Base-by-base conservation (phyloP, 2,113 vertebrate species). In the Phylloscopus trochiloides region DNA sequence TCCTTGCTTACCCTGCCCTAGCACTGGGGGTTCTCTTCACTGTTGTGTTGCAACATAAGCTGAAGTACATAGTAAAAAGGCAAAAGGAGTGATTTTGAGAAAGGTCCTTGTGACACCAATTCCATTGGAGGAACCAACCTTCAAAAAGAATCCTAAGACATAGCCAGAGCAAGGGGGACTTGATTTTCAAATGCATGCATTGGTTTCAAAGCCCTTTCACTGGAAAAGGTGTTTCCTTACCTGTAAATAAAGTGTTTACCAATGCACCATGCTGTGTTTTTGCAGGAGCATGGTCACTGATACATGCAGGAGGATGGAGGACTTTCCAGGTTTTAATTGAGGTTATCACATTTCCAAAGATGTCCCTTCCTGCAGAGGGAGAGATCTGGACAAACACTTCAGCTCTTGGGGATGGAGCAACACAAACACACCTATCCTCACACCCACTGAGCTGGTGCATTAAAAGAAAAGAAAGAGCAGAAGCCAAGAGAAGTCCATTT, bases 301-400 rank as follows among this genome's bases (percentile, higher is more conserved):
- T 1, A 13, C 14, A 17, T 3, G 17, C 15, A 57, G 42, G 21
- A 86, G 4, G 31, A 1, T 7, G 40, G 22, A 76, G 58, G 71
- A 71, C 93, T 78, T 84, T 66, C 74, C 61, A 83, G 25, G 32
- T 38, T 74, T 80, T 91, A 75, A 82, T 0, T 20, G 16, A 85
- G 26, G 14, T 22, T 36, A 17, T 17, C 2, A 2, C 1, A 0
- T 58, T 90, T 47, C 62, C 7, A 10, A 58, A 82, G 22, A 79
- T 22, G 24, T 19, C 63, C 2, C 2, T 47, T 86, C 74, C 71
- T 31, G 28, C 51, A 57, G 47, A 5, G 1, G 22, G 62, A 85
- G 38, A 87, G 50, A 47, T 32, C 79, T 42, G 77, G 82, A 86
- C 92, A 97, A 90, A 93, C 89, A 91, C 66, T 92, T 96, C 63